These are phyloP conservation scores for Luperina nickerlii DNA, from an alignment of 2,888 invertebrate species.

Conservation along the genomic window DNA sequence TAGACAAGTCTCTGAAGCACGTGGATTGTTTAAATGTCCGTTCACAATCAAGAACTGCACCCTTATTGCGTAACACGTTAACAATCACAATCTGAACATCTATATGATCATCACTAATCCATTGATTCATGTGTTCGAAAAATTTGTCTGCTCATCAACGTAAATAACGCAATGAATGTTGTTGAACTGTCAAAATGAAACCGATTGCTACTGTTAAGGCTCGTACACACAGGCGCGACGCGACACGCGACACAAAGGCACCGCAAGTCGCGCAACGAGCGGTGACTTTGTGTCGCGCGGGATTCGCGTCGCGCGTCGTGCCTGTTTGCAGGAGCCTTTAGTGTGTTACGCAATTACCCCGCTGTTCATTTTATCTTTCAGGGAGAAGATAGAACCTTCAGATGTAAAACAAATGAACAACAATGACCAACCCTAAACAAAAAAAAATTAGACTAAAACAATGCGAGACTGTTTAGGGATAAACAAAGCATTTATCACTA, in stretches of 20 bases:
- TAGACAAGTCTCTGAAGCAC: neutral
- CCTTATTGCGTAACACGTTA: neutral
- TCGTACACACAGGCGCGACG: too few relatives aligned
- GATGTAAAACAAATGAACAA: conserved; percentile 4
- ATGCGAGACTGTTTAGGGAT: conserved; percentile 28
- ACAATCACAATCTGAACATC: neutral
- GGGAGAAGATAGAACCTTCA: neutral
- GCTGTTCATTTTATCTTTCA: neutral
- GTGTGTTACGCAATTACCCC: neutral
- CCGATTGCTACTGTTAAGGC: neutral
- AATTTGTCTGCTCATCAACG: neutral
- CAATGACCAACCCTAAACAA: conserved; percentile 20
- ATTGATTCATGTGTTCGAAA: neutral
- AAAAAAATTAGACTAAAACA: conserved; percentile 41
- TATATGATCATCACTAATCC: neutral
- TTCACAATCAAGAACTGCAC: neutral
- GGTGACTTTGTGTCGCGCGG: too few relatives aligned
- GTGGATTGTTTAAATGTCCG: neutral
- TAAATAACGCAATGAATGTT: neutral
- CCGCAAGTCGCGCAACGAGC: too few relatives aligned
- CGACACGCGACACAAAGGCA: too few relatives aligned
- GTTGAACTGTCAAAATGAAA: too few relatives aligned
- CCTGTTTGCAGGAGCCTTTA: too few relatives aligned
- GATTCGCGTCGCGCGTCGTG: too few relatives aligned
- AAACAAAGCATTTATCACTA: conserved; percentile 50